Conservation (phyloP, 2,888 invertebrate genomes). For the Andrena bicolor region DNA sequence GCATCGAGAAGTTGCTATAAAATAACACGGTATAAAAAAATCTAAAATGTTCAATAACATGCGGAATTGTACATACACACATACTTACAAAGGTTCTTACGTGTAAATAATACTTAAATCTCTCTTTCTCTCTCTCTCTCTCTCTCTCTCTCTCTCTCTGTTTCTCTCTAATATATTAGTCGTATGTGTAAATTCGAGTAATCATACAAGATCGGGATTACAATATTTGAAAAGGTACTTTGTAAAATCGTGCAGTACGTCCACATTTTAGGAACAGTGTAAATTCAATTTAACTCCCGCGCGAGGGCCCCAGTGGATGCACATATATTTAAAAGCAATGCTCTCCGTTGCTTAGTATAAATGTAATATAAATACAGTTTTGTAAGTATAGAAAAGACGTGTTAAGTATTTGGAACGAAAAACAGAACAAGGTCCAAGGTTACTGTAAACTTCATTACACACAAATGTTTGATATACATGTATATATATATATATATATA, state of each 20-base stretch:
- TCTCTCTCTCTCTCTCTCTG: neutral
- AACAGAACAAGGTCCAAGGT: conserved; percentile 43
- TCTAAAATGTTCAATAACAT: conserved; percentile 40
- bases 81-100: conserved; percentile 55
- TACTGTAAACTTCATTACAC: conserved; percentile 61
- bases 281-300: conserved; percentile 36
- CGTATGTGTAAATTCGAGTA: conserved; percentile 45
- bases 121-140: neutral
- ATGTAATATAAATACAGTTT: conserved; percentile 53
- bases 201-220: conserved; percentile 51
- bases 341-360: conserved; percentile 33
- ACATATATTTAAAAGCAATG: conserved; percentile 43
- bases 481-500: no score
- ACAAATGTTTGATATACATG: conserved; percentile 53
- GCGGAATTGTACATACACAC: conserved; percentile 31
- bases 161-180: conserved; percentile 42
- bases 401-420: conserved; percentile 37
- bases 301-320: conserved; percentile 25
- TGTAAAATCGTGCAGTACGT: conserved; percentile 32
- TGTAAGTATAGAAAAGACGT: conserved; percentile 30
- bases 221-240: conserved; percentile 30
- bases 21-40: conserved; percentile 47
- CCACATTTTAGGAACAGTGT: conserved; percentile 41
- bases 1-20: conserved; percentile 24
- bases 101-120: conserved; percentile 55